Base-by-base conservation (phyloP, 2,113 vertebrate species). In the Hippocampus abdominalis region DNA sequence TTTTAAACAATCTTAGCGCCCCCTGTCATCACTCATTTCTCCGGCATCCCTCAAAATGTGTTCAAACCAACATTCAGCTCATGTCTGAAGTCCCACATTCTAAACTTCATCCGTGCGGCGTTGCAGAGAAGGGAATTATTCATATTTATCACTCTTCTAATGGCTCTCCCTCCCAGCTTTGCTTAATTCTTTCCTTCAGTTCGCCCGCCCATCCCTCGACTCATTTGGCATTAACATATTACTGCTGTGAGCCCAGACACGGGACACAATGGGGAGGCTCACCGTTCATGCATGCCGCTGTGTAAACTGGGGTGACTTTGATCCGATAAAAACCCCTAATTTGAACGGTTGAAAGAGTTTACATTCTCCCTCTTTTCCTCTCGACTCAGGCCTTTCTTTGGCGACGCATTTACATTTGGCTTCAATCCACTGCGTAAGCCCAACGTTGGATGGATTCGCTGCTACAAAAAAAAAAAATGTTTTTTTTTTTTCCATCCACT, bases 251-350 rank as follows among this genome's bases (percentile, higher is more conserved):
- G 75, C 68, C 66, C 73, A 67, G 80, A 82, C 53, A 60, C 80
- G 77, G 77, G 81, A 76, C 78, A 77, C 80, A 56, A 75, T 66
- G 25, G 72, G 73, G 57, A 64, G 74, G 66, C 64, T 77, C 32
- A 5, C 63, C 75, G 72, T 64, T 70, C 66, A 74, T 66, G 74
- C 63, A 48, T 7, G 48, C 46, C 2, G 39, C 42, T 62, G 75
- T 72, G 74, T 77, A 84, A 87, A 81, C 75, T 32, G 1, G 15
- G 70, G 25, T 74, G 83, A 78, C 76, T 87, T 82, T 86, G 85
- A 90, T 89, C 84, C 73, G 86, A 91, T 91, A 91, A 88, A 89
- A 84, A 75, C 77, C 78, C 85, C 82, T 90, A 87, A 91, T 89
- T 88, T 85, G 63, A 62, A 64, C 70, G 74, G 85, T 73, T 89